phyloP scores from a whole-genome alignment of 2,113 vertebrate species.

The Carlito syrichta region DNA sequence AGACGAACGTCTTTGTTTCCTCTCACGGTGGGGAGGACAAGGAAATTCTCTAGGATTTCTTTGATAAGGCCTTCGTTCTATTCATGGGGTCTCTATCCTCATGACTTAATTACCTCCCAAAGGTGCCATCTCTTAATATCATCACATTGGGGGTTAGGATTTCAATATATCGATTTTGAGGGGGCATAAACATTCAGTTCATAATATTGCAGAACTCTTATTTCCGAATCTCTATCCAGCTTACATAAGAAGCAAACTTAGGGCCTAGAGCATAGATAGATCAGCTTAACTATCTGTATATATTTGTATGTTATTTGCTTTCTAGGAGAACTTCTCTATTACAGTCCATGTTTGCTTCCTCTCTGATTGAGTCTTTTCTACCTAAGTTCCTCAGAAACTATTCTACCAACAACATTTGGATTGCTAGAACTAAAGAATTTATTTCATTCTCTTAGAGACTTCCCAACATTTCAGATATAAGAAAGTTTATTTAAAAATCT shows the following conservation, averaged over 20 bases:
- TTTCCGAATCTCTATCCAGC: neutral
- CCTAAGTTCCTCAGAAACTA: neutral
- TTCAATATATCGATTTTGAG: neutral
- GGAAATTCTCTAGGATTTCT: neutral
- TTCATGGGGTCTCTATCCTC: neutral
- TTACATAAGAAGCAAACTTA: neutral
- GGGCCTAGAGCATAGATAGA: neutral
- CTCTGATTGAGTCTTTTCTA: neutral
- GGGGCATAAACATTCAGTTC: neutral
- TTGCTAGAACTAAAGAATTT: neutral
- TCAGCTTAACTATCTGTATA: neutral
- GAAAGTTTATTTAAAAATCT: neutral
- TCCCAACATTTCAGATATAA: neutral
- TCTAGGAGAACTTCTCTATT: neutral
- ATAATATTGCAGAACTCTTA: neutral
- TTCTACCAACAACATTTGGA: neutral
- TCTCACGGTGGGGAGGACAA: too few relatives aligned
- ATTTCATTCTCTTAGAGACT: neutral
- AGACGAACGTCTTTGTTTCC: neutral
- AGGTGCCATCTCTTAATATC: neutral
- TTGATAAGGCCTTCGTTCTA: neutral
- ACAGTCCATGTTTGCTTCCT: neutral
- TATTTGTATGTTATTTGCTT: neutral
- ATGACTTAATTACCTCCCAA: neutral
- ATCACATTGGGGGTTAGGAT: neutral